Percentiles rank a stretch among this genome's conserved stretches.
Conservation (phyloP, 2,888 invertebrate genomes). For the Dendrolimus pini region DNA sequence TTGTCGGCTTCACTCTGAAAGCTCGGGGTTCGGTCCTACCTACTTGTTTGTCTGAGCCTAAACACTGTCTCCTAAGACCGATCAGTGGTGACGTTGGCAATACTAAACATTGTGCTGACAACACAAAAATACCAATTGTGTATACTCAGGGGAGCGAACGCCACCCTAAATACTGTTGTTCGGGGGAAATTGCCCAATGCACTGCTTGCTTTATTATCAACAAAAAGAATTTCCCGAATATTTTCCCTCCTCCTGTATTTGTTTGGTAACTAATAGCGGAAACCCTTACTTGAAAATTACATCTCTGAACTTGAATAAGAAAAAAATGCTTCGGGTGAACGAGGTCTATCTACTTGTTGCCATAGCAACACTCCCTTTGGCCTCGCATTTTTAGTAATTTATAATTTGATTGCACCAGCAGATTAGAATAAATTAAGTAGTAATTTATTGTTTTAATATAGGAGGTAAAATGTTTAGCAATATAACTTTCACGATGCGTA, state of each 20-base stretch:
- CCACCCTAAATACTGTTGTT: constrained; percentile 23
- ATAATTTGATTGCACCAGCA: constrained; percentile 25
- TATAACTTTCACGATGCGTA: neutral
- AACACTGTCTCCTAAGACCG: constrained; percentile 2
- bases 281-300: constrained; percentile 33
- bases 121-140: constrained; percentile 58
- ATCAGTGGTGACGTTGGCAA: constrained; percentile 1
- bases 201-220: constrained; percentile 35
- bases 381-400: constrained; percentile 22
- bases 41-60: too few species aligned
- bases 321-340: constrained; percentile 14
- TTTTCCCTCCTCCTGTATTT: constrained; percentile 35
- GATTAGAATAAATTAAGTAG: constrained; percentile 26
- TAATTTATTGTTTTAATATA: neutral
- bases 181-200: constrained; percentile 45
- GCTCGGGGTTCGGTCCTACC: too few species aligned
- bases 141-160: constrained; percentile 39
- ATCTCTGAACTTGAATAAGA: constrained; percentile 21
- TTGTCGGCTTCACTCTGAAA: too few species aligned
- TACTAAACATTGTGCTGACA: constrained; percentile 33
- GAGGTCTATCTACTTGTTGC: constrained; percentile 21
- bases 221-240: constrained; percentile 31
- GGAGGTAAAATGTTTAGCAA: neutral
- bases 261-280: constrained; percentile 33
- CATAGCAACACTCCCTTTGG: constrained; percentile 29